Percentiles rank a stretch among this genome's conserved stretches.
Evolutionary conservation across 2,113 vertebrate species (phyloP).

Genomic region (Muscicapa adusta): DNA sequence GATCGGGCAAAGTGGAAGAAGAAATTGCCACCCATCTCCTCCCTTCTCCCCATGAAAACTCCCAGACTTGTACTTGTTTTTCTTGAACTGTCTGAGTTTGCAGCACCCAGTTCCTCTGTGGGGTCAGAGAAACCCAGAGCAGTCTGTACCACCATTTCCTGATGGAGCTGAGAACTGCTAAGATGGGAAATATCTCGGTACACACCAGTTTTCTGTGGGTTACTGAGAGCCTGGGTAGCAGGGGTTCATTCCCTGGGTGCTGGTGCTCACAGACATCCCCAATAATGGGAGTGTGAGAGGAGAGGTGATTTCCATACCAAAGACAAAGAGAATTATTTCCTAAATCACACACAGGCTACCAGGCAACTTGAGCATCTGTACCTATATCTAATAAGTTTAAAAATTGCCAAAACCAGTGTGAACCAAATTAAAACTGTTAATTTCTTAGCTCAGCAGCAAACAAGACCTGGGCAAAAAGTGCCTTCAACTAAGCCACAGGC

Average conservation of each 20-base stretch:
- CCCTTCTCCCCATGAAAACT: not conserved
- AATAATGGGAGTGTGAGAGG: not conserved
- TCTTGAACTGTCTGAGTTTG: not conserved
- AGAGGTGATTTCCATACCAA: not conserved
- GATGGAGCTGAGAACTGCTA: not conserved
- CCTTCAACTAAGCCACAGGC: not conserved
- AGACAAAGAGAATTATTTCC: not conserved
- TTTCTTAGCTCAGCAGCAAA: not conserved
- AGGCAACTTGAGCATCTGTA: not conserved
- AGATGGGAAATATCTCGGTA: not conserved
- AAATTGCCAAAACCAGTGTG: not conserved
- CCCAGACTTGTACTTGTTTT: not conserved
- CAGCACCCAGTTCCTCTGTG: not conserved
- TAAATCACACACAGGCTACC: rapidly evolving
- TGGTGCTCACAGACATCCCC: not conserved
- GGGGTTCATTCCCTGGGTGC: not conserved
- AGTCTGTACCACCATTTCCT: not conserved
- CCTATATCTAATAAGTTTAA: not conserved
- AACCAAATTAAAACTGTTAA: not conserved
- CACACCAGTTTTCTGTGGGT: not conserved
- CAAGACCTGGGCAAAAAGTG: not conserved
- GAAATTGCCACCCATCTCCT: rapidly evolving
- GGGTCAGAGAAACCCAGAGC: not conserved
- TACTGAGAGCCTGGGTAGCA: not conserved
- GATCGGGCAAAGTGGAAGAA: not conserved